Conservation (phyloP, 1,140 invertebrate species). For the Meteorus sp. region DNA sequence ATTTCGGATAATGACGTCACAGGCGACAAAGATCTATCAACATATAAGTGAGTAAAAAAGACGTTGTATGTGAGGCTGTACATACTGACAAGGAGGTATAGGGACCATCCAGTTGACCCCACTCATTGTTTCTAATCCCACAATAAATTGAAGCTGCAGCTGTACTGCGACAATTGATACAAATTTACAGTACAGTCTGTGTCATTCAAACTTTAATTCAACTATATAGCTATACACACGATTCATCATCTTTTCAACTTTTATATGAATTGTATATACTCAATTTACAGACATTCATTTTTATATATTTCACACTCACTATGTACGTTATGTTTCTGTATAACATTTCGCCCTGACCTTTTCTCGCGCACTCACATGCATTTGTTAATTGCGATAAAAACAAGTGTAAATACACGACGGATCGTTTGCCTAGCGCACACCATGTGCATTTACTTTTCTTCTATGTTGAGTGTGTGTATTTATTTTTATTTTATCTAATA, state of each 20-base stretch:
- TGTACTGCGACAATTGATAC: constrained; percentile 59
- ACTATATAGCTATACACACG: background rate
- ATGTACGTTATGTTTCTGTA: background rate
- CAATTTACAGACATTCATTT: no score
- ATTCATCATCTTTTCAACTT: background rate
- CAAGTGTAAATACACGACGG: background rate
- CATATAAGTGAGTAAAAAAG: background rate
- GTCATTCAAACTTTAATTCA: constrained; percentile 42
- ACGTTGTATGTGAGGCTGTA: background rate
- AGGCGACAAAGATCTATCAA: background rate
- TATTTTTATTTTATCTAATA: no score
- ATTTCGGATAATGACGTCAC: constrained; percentile 9
- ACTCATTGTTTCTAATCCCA: constrained; percentile 59
- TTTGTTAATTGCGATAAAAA: constrained; percentile 12
- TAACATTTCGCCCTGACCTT: background rate
- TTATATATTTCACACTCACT: background rate
- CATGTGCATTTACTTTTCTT: constrained; percentile 4
- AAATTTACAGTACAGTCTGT: constrained; percentile 57
- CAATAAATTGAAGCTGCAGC: constrained; percentile 58
- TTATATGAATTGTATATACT: background rate
- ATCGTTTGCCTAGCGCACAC: background rate
- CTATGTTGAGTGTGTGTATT: no score
- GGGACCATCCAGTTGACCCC: constrained; percentile 35
- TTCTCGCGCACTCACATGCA: constrained; percentile 5
- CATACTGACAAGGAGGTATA: constrained; percentile 28